These are phyloP conservation scores for Caenorhabditis doughertyi DNA, from an alignment of 2,888 invertebrate genomes.

Conservation along the genomic window DNA sequence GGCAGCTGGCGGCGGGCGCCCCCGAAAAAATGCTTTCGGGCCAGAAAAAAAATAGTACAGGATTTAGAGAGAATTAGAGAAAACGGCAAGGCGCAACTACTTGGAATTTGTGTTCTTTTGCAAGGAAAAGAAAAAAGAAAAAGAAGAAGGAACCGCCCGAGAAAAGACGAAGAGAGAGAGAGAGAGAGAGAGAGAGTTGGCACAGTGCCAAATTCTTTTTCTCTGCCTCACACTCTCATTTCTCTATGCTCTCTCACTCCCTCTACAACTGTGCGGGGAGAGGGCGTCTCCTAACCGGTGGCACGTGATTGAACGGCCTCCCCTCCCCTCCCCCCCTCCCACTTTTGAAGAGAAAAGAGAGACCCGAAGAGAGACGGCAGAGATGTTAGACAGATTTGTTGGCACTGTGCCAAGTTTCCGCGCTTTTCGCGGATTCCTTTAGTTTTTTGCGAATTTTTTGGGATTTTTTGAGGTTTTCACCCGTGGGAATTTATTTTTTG, in stretches of 20 bases:
- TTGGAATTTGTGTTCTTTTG: constrained; percentile 1
- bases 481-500: not conserved
- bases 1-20: too few relatives aligned
- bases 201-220: not conserved
- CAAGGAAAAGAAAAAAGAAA: too few relatives aligned
- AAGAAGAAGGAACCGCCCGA: too few relatives aligned
- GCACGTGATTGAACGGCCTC: constrained; percentile 48
- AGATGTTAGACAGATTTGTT: not conserved
- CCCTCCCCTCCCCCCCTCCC: not conserved
- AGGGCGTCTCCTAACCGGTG: constrained; percentile 21
- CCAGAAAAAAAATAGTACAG: too few relatives aligned
- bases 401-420: constrained; percentile 2
- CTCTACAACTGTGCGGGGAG: too few relatives aligned
- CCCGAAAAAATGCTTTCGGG: too few relatives aligned
- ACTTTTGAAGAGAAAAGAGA: not conserved
- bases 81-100: not conserved
- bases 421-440: too few relatives aligned
- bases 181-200: not conserved
- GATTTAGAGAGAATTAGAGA: too few relatives aligned
- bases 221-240: not conserved
- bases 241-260: too few relatives aligned
- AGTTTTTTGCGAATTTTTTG: constrained; percentile 2
- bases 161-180: not conserved
- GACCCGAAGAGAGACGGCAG: not conserved
- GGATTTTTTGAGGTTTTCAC: not conserved